Evolutionary conservation across 2,888 invertebrate species (phyloP).

Genomic region (Dasysyrphus tricinctus): DNA sequence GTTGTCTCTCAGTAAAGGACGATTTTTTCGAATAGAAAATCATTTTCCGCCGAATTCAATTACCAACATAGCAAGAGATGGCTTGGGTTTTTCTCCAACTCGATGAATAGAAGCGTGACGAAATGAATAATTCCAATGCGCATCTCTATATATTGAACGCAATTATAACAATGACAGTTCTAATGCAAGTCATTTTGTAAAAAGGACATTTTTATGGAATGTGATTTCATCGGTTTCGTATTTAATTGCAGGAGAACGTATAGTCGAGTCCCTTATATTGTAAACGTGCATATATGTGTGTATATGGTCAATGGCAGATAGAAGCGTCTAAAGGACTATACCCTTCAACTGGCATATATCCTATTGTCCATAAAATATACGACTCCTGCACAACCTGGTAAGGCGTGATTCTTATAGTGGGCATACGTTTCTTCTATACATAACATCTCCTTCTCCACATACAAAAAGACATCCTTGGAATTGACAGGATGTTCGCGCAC

Average conservation of each 20-base stretch:
- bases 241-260: constrained; percentile 66
- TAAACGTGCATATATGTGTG: neutral
- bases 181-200: constrained; percentile 66
- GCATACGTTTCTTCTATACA: constrained; percentile 26
- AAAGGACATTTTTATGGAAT: constrained; percentile 70
- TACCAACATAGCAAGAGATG: constrained; percentile 33
- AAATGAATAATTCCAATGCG: constrained; percentile 31
- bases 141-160: constrained; percentile 30
- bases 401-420: constrained; percentile 51
- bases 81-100: constrained; percentile 3
- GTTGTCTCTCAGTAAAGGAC: constrained; percentile 35
- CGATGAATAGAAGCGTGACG: constrained; percentile 67
- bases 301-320: neutral
- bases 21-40: neutral
- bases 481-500: constrained; percentile 61
- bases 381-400: constrained; percentile 26
- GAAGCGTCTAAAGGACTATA: constrained; percentile 22
- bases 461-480: constrained; percentile 59
- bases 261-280: constrained; percentile 15
- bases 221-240: constrained; percentile 65
- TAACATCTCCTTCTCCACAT: constrained; percentile 9
- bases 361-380: constrained; percentile 44
- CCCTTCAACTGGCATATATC: constrained; percentile 41
- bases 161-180: constrained; percentile 49
- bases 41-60: constrained; percentile 59